Percentiles rank a stretch among this genome's conserved stretches.
These are phyloP conservation scores for Chloropsis hardwickii DNA, from an alignment of 2,113 vertebrate genomes.

Conservation along the genomic window DNA sequence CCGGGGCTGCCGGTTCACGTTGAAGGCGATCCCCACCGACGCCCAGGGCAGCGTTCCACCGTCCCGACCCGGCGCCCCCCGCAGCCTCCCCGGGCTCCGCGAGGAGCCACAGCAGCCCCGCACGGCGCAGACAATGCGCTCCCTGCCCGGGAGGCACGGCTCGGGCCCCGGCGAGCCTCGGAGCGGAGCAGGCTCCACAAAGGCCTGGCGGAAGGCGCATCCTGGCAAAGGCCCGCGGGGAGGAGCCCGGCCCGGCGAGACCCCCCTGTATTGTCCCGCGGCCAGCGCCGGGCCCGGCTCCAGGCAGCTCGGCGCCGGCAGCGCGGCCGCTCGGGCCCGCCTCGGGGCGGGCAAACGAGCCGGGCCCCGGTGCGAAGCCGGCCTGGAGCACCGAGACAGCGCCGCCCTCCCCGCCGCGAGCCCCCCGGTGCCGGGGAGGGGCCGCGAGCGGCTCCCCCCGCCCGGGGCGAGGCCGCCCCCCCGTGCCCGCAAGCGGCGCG, in stretches of 20 bases:
- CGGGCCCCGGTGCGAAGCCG: background rate
- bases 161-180: background rate
- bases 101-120: background rate
- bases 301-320: background rate
- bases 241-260: background rate
- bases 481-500: fast-evolving
- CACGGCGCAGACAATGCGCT: background rate
- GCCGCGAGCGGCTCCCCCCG: background rate
- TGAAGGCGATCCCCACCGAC: background rate
- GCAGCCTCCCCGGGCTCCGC: fast-evolving
- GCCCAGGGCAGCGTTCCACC: background rate
- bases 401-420: background rate
- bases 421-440: background rate
- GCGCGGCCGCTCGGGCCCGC: background rate
- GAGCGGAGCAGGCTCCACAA: background rate
- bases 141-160: background rate
- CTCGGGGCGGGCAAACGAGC: background rate
- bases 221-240: background rate
- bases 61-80: no score
- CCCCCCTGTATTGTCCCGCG: background rate
- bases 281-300: background rate
- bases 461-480: background rate
- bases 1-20: background rate
- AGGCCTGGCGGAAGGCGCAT: background rate
- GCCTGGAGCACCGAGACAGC: background rate